phyloP scores from a whole-genome alignment of 2,113 vertebrate genomes.

The Channa argus region DNA sequence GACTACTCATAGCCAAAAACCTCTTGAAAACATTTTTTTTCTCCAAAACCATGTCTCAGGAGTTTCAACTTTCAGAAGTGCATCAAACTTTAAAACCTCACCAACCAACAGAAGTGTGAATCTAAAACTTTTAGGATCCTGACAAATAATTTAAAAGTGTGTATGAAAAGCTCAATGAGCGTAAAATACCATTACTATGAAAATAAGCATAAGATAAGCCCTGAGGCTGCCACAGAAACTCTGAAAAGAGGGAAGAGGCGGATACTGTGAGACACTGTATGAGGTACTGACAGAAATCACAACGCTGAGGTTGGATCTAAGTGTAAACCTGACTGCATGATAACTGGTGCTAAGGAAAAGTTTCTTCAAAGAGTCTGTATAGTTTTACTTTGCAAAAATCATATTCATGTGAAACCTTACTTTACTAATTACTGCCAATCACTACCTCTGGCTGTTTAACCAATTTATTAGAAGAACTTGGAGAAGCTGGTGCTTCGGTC shows the following conservation, averaged over 20 bases:
- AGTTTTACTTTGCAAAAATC: conserved; percentile 12
- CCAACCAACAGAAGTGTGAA: not conserved
- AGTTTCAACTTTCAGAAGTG: not conserved
- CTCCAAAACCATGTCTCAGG: not conserved
- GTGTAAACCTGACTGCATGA: conserved; percentile 20
- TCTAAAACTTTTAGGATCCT: conserved; percentile 1
- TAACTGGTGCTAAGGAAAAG: not conserved
- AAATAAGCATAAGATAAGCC: conserved; percentile 2
- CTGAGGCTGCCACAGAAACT: conserved; percentile 2
- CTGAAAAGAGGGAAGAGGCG: not conserved
- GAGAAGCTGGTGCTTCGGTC: conserved; percentile 50
- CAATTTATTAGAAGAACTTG: conserved; percentile 56
- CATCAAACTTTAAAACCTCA: conserved; percentile 5
- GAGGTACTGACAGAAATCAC: not conserved
- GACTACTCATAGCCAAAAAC: not conserved
- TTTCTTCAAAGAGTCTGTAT: conserved; percentile 4
- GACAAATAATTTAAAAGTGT: not conserved
- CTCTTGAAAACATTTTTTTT: not conserved
- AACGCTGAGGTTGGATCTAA: conserved; percentile 9
- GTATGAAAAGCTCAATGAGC: not conserved
- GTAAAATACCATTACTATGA: not conserved
- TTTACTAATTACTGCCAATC: conserved; percentile 51
- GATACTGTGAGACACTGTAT: not conserved
- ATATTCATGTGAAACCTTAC: conserved; percentile 20
- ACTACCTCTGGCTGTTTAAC: conserved; percentile 33